Evolutionary conservation across 2,888 invertebrate genomes (phyloP).

Genomic region (Platycnemis pennipes): DNA sequence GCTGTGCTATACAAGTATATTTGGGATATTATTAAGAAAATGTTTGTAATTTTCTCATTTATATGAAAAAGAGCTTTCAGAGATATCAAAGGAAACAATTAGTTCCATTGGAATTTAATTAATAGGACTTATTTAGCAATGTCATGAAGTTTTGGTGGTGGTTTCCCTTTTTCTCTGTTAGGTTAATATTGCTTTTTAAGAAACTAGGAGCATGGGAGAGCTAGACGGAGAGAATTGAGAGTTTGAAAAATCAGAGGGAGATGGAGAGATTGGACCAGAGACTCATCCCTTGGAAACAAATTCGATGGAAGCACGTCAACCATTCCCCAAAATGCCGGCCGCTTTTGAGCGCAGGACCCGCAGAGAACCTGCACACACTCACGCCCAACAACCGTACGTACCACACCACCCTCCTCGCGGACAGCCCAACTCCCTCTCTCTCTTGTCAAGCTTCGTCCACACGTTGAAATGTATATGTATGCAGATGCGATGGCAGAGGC

Average conservation of each 20-base stretch:
- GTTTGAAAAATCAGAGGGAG: not conserved
- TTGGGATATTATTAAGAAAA: too few relatives aligned
- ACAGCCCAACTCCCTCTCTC: not conserved
- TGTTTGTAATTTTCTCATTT: too few relatives aligned
- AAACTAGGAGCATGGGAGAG: not conserved
- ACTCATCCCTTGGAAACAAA: constrained; percentile 52
- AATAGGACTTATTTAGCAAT: too few relatives aligned
- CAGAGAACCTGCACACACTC: not conserved
- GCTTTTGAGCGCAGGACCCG: not conserved
- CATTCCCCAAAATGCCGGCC: not conserved
- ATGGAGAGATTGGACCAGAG: not conserved
- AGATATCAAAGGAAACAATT: too few relatives aligned
- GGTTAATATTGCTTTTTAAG: not conserved
- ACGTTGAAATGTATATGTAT: constrained; percentile 66
- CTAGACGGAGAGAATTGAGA: not conserved
- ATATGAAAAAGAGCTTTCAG: too few relatives aligned
- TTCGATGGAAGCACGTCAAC: constrained; percentile 44
- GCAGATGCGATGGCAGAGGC: constrained; percentile 49
- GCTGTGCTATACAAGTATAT: too few relatives aligned
- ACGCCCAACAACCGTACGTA: not conserved
- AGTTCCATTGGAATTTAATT: too few relatives aligned
- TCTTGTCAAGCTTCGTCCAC: constrained; percentile 44
- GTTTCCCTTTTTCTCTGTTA: too few relatives aligned
- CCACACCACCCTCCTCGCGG: not conserved
- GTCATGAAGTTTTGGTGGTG: too few relatives aligned